Evolutionary conservation across 2,113 vertebrate genomes (phyloP).

Genomic region (Typhlomys cinereus): DNA sequence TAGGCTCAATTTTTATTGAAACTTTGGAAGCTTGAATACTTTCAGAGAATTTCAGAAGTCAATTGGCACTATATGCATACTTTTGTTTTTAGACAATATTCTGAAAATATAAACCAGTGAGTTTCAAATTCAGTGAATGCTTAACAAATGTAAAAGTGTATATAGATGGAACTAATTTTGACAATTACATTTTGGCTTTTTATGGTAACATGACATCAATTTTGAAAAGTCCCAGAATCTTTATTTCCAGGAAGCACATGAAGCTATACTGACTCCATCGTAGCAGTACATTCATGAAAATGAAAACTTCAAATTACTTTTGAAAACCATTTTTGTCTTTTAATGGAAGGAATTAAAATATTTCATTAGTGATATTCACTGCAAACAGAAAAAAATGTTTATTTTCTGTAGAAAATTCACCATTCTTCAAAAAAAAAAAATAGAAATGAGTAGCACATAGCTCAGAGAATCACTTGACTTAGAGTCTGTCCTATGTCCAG

Average conservation of each 20-base stretch:
- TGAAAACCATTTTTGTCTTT: slow-evolving; percentile 43
- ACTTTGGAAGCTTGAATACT: neutral
- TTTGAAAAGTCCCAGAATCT: neutral
- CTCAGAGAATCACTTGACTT: slow-evolving; percentile 41
- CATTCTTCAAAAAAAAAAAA: slow-evolving; percentile 51
- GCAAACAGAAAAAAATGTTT: slow-evolving; percentile 50
- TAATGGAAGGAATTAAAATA: slow-evolving; percentile 45
- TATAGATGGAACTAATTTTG: neutral
- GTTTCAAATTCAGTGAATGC: neutral
- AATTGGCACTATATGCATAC: neutral
- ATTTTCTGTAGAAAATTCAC: slow-evolving; percentile 60
- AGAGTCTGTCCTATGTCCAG: slow-evolving; percentile 47
- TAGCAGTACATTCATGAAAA: neutral
- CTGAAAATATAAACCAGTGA: neutral
- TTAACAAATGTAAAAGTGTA: neutral
- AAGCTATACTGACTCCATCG: neutral
- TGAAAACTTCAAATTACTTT: slow-evolving; percentile 48
- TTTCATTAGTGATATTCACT: slow-evolving; percentile 66
- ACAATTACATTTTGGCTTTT: neutral
- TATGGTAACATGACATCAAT: neutral
- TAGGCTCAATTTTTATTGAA: neutral
- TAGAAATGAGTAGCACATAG: slow-evolving; percentile 52
- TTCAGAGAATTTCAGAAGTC: neutral
- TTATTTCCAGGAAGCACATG: neutral
- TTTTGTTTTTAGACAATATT: neutral